Evolutionary conservation across 2,113 vertebrate species (phyloP).

Genomic region (Mesocricetus auratus): DNA sequence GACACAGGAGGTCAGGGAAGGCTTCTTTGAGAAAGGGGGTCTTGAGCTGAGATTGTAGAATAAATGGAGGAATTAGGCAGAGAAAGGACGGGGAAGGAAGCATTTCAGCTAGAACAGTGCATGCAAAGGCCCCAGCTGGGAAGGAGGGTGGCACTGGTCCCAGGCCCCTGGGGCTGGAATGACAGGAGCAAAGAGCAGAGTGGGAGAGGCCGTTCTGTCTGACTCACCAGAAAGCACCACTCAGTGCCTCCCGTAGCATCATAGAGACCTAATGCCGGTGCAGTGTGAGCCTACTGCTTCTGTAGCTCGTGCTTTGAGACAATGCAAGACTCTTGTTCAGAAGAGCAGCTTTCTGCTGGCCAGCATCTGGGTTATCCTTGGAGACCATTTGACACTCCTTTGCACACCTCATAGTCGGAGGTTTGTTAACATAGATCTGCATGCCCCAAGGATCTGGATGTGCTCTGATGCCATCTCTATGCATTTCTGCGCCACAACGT

Average conservation of each 20-base stretch:
- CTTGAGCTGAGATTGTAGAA: not conserved
- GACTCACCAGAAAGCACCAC: not conserved
- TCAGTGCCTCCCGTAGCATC: not conserved
- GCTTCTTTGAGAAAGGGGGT: not conserved
- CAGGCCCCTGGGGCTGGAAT: not conserved
- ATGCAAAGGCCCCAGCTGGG: conserved; percentile 15
- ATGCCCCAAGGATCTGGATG: not conserved
- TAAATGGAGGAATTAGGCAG: not conserved
- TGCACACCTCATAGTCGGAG: not conserved
- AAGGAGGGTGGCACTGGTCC: not conserved
- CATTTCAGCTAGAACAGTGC: not conserved
- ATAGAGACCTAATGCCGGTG: not conserved
- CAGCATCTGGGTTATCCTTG: not conserved
- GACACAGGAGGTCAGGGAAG: not conserved
- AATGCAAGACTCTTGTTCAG: not conserved
- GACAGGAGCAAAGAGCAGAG: not conserved
- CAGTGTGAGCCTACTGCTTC: not conserved
- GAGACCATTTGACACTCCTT: not conserved
- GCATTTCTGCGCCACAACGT: not conserved
- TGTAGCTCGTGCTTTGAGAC: not conserved
- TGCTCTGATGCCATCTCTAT: not conserved
- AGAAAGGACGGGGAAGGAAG: conserved; percentile 1
- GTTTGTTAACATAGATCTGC: not conserved
- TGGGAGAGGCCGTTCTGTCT: not conserved
- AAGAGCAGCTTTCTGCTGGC: conserved; percentile 5